Base-by-base conservation (phyloP, 2,797 vertebrate species). In the Lophotriccus pileatus region DNA sequence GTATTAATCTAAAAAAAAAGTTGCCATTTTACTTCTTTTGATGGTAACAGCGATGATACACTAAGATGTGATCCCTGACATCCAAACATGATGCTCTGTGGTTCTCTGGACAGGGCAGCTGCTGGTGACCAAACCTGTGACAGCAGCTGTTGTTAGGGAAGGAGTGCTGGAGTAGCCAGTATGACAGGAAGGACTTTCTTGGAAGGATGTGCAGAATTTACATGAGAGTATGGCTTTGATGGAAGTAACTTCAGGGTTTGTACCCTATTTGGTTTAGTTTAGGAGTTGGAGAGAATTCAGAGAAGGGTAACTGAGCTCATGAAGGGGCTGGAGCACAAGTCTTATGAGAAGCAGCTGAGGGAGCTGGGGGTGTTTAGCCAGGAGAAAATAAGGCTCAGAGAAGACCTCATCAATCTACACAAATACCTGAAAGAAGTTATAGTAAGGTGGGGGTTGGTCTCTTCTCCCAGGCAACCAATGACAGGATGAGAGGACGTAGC, bases 111-210 rank as follows among this genome's bases (percentile, higher is more conserved):
- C 43, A 72, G 58, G 70, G 39, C 58, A 82, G 23, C 43, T 79
- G 39, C 21, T 62, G 36, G 24, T 52, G 49, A 34, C 23, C 55
- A 53, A 60, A 49, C 6, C 14, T 25, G 18, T 6, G 9, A 5
- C 15, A 34, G 39, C 39, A 89, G 50, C 22, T 75, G 49, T 12
- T 53, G 19, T 14, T 47, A 6, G 24, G 25, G 28, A 39, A 46
- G 27, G 49, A 56, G 14, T 17, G 27, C 34, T 72, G 58, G 17
- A 37, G 12, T 14, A 68, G 47, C 22, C 11, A 19, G 14, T 10
- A 49, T 0, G 2, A n/a, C 1, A 2, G 50, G 59, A 68, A 49
- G 30, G 37, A 16, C 28, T 41, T 39, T 44, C 12, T 34, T 41
- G 59, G 30, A 79, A 63, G 37, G 20, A 76, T 10, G 39, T 49